Base-by-base conservation (phyloP, 2,888 invertebrate species). In the Pammene fasciana region DNA sequence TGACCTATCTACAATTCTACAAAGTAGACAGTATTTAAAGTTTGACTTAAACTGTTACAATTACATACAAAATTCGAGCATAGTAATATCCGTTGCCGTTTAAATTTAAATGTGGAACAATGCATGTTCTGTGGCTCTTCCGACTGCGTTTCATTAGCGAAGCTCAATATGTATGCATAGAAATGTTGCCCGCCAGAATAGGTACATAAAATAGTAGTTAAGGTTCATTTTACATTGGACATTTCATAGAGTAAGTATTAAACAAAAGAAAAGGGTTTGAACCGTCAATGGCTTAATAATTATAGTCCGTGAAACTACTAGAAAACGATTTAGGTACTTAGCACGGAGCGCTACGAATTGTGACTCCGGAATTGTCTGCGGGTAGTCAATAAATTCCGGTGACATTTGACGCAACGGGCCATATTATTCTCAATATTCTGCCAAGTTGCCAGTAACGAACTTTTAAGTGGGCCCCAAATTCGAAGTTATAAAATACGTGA, bases 371-470 rank as follows among this genome's bases (percentile, higher is more conserved):
- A 84, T 84, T 81, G 83, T 84, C 79, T 79, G 83, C 80, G 83
- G 85, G 82, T 86, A 85, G 85, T 85, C 84, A 79, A 85, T 85
- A 84, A 82, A 86, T 84, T 83, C 84, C 82, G 83, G 80, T 83
- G 74, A 76, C 67, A 74, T 77, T 78, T 84, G 85, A 84, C 85
- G 81, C 80, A 82, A 80, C 81, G 80, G 82, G 82, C 83, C 46
- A 54, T 59, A 68, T 64, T 68, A 57, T 68, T 68, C 52, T 38
- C 59, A 70, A 70, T 68, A 68, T 65, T 64, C 52, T 26, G 45
- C 45, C 10, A 26, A 45, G n/a, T 26, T 16, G 38, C 67, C 38
- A 57, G 26, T 68, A 64, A 64, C 64, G 68, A 68, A 68, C 56
- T 68, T 68, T 64, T 64, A 64, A 68, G 68, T 68, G 64, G 67